These are phyloP conservation scores for Hirtodrosophila duncani DNA, from an alignment of 2,888 invertebrate species.

Conservation along the genomic window DNA sequence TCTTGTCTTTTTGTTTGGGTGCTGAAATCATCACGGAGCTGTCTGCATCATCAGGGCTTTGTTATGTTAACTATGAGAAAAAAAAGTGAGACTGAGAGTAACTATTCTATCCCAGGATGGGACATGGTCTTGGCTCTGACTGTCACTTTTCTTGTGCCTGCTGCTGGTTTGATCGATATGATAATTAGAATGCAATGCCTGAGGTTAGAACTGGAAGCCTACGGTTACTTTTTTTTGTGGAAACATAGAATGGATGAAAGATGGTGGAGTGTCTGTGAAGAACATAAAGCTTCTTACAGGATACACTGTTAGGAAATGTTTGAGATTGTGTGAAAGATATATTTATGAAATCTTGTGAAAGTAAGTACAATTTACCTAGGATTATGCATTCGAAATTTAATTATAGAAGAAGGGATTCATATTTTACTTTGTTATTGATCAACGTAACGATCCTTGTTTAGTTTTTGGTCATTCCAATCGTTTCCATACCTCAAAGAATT, in stretches of 20 bases:
- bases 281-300: neutral
- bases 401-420: too few relatives aligned
- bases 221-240: slow-evolving; percentile 7
- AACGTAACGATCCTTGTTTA: too few relatives aligned
- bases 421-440: too few relatives aligned
- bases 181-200: slow-evolving; percentile 65
- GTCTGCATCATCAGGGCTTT: slow-evolving; percentile 63
- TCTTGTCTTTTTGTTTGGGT: slow-evolving; percentile 60
- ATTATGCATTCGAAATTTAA: too few relatives aligned
- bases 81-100: slow-evolving; percentile 20
- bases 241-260: too few relatives aligned
- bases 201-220: slow-evolving; percentile 34
- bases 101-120: slow-evolving; percentile 27
- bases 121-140: slow-evolving; percentile 30
- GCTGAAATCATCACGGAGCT: slow-evolving; percentile 66
- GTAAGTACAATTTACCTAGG: too few relatives aligned
- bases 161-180: slow-evolving; percentile 57
- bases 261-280: slow-evolving; percentile 19
- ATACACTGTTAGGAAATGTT: too few relatives aligned
- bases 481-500: too few relatives aligned
- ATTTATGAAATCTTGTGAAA: too few relatives aligned
- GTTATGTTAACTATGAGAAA: slow-evolving; percentile 72
- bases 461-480: too few relatives aligned
- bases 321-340: too few relatives aligned
- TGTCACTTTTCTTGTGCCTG: slow-evolving; percentile 51